Evolutionary conservation across 2,113 vertebrate species (phyloP), one percentile per base, ranked within the genome.

Genomic region (Anoura caudifer): DNA sequence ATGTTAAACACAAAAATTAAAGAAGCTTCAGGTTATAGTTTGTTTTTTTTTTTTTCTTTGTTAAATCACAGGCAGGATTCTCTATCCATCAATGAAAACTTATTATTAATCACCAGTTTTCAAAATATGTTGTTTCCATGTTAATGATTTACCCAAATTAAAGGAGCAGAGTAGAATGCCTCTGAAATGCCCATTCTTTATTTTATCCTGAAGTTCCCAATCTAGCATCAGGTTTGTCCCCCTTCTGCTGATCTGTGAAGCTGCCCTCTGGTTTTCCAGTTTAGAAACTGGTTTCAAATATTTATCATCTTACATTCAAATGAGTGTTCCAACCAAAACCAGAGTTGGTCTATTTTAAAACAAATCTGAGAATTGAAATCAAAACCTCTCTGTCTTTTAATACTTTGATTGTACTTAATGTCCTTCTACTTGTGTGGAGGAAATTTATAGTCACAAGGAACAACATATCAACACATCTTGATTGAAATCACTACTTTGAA

Each of bases 1-100:
- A 77, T 83, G 14, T 93, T 97, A 81, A 90, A 90, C 36, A 63
- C 61, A 96, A 91, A 97, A 92, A 86, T 81, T 91, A 80, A 90
- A 96, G 47, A 94, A 87, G 0, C 88, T 95, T 97, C 81, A 85
- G 85, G 41, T 86, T 96, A 45, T 92, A 22, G 82, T 76, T 96
- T 12, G 20, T n/a, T 94, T 17, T 67, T 31, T 45, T 15, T 89
- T 13, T n/a, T 81, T 82, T 45, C 11, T 45, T 38, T 88, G 77
- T 90, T 45, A 80, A 80, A 83, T 96, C 79, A 93, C 70, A 97
- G 96, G 83, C 76, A 94, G 16, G 28, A 92, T 41, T 88, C 43
- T 65, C 4, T 72, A 67, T 96, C 92, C 16, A 95, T 94, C 36
- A 94, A 0, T 96, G 45, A 89, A 82, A 96, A 97, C 11, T 89